phyloP scores from a whole-genome alignment of 2,888 invertebrate genomes.

The Himalopsyche kuldschensis region DNA sequence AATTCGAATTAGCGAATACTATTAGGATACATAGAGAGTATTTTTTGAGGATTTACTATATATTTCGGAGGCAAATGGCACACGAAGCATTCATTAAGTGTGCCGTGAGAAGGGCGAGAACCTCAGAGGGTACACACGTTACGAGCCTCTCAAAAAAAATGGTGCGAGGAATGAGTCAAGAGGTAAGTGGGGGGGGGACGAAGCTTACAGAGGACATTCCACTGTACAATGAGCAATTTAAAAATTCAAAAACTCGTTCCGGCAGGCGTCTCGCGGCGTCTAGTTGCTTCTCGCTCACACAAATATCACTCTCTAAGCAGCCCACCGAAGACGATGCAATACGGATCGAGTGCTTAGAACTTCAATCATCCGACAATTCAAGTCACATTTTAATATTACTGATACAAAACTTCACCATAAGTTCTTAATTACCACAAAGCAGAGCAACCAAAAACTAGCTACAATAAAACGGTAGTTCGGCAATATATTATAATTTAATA shows the following conservation, averaged over 20 bases:
- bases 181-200: not conserved
- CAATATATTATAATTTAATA: too few relatives aligned
- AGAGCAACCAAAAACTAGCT: too few relatives aligned
- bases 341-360: not conserved
- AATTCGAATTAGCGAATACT: too few relatives aligned
- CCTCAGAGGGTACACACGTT: not conserved
- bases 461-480: too few relatives aligned
- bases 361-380: not conserved
- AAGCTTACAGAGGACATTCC: slow-evolving; percentile 49
- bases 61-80: not conserved
- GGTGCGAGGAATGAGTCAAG: not conserved
- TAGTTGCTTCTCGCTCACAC: slow-evolving; percentile 39
- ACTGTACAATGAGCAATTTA: slow-evolving; percentile 63
- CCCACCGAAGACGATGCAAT: slow-evolving; percentile 31
- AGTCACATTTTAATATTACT: not conserved
- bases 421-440: too few relatives aligned
- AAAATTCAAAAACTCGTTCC: slow-evolving; percentile 62
- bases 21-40: too few relatives aligned
- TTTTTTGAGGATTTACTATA: too few relatives aligned
- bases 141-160: not conserved
- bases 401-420: too few relatives aligned
- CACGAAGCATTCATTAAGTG: not conserved
- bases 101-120: not conserved
- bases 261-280: slow-evolving; percentile 44
- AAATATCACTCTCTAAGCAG: slow-evolving; percentile 42